phyloP scores from a whole-genome alignment of 2,797 vertebrate species.

The Sebastes nivosus region DNA sequence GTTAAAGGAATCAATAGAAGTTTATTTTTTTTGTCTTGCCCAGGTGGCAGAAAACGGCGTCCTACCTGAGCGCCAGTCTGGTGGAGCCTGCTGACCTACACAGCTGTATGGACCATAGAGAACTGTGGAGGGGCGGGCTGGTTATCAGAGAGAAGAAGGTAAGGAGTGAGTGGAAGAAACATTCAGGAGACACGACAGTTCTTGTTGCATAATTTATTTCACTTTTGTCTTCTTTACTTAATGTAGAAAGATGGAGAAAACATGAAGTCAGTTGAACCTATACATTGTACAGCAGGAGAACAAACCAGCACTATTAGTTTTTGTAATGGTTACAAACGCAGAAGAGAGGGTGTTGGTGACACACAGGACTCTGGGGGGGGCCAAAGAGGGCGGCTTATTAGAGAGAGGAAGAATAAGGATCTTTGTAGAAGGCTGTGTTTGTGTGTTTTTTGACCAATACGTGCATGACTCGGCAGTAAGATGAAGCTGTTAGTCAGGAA shows the following conservation, averaged over 20 bases:
- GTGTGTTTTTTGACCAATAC: background rate
- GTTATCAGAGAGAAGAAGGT: conserved; percentile 79
- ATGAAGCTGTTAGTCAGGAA: conserved; percentile 3
- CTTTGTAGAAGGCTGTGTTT: background rate
- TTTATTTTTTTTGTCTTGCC: background rate
- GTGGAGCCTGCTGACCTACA: conserved; percentile 44
- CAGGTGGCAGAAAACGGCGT: conserved; percentile 74
- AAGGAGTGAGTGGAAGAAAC: background rate
- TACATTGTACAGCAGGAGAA: background rate
- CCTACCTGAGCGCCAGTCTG: conserved; percentile 60
- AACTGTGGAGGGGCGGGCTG: conserved; percentile 74
- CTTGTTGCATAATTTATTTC: background rate
- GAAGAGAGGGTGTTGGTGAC: background rate
- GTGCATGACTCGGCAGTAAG: background rate
- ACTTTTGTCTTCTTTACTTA: background rate
- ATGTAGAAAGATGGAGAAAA: background rate
- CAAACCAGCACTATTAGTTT: background rate
- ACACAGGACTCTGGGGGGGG: background rate
- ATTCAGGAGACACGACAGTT: background rate
- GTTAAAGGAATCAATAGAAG: background rate
- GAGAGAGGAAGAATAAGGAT: conserved; percentile 2
- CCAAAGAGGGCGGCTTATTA: conserved; percentile 10
- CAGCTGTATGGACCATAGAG: conserved; percentile 47
- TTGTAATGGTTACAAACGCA: conserved; percentile 11
- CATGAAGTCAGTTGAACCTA: background rate